phyloP scores from a whole-genome alignment of 92 coral and sea anemone genomes.

The Epizoanthus stellaris region DNA sequence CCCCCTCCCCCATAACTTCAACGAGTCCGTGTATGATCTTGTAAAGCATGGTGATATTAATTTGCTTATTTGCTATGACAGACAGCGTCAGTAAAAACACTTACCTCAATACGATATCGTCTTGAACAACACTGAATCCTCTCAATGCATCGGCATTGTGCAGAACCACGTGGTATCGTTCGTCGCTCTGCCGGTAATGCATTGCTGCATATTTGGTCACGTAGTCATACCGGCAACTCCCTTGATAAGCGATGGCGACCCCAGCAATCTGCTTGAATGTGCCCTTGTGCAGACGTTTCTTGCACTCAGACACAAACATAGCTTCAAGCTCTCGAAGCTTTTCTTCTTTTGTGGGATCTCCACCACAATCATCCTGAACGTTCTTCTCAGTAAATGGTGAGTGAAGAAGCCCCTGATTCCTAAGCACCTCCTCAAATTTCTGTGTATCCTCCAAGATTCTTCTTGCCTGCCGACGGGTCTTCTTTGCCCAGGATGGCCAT shows the following conservation, averaged over 20 bases:
- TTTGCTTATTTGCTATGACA: no score
- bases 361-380: conserved; percentile 46
- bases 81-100: neutral
- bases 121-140: conserved; percentile 55
- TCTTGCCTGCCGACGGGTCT: neutral
- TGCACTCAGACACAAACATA: conserved; percentile 41
- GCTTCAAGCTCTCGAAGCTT: neutral
- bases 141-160: conserved; percentile 52
- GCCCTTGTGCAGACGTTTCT: conserved; percentile 25
- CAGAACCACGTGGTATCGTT: conserved; percentile 60
- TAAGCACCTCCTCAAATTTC: conserved; percentile 24
- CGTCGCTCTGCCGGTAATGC: conserved; percentile 52
- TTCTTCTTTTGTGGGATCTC: conserved; percentile 48
- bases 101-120: conserved; percentile 51
- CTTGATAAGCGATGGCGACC: conserved; percentile 48
- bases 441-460: conserved; percentile 9
- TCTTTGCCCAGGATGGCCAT: conserved; percentile 50
- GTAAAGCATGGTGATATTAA: no score
- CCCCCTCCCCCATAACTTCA: no score
- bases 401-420: conserved; percentile 49
- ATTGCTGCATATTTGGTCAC: conserved; percentile 35
- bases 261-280: conserved; percentile 51
- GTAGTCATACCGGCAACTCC: conserved; percentile 32
- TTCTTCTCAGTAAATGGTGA: conserved; percentile 40
- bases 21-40: no score